Evolutionary conservation across 2,888 invertebrate genomes (phyloP), one percentile per base, ranked within the genome.

Genomic region (Drosophila monieri): DNA sequence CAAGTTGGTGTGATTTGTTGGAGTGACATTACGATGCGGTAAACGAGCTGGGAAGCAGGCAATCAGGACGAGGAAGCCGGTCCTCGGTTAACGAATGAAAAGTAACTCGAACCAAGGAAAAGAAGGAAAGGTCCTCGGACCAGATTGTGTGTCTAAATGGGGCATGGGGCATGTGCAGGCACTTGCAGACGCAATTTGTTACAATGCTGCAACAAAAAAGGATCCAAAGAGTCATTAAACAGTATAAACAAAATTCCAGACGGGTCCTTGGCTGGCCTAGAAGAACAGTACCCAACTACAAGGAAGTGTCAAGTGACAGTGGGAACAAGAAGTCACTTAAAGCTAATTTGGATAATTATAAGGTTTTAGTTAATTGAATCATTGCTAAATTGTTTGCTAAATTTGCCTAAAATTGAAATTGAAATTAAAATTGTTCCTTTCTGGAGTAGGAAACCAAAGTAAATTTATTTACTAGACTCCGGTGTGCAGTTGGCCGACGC

Each of bases 1-100:
- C 81, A 90, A 89, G 80, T 88, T 83, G 81, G 88, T 89, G 89
- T 90, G 90, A 90, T 90, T 90, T 90, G 90, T 90, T 89, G 86
- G 88, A 88, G 87, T 85, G 85, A 88, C 88, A 88, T 88, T 89
- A 87, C 85, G 78, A 85, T 84, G 83, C 85, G 88, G 83, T 85
- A 84, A 88, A 72, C 75, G 80, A 70, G 67, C 65, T 59, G 62
- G 59, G 72, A 56, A 32, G 35, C 14, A 10, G 41, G 10, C 15
- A 10, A 15, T 15, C 41, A 41, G 35, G 30, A 44, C 35, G 10
- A 41, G 18, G 12, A 12, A 27, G 27, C 27, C 27, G 27, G 27
- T 9, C 27, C 27, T 27, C 9, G 27, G 27, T 27, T 27, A 27
- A 9, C 27, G 27, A 27, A 9, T 15, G 15, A 23, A 44, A 54